Base-by-base conservation (phyloP, 2,113 vertebrate species). In the Sus scrofa region DNA sequence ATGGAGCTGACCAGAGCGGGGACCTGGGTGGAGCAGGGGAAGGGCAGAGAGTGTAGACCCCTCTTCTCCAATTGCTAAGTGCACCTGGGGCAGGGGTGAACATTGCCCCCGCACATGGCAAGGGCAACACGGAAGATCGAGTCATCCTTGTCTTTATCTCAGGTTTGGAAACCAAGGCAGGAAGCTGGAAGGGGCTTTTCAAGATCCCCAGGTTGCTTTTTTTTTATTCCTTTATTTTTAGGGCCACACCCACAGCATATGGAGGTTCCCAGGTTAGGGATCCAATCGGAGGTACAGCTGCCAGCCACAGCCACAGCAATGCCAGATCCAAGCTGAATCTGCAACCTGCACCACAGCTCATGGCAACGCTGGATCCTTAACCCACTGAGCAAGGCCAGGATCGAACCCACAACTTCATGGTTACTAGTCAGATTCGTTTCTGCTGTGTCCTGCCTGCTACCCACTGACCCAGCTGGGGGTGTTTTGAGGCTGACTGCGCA, bases 41-140 rank as follows among this genome's bases (percentile, higher is more conserved):
- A 4, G 30, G n/a, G 15, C 7, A 0, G 7, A 24, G 39, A 5
- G 8, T 0, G 7, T 9, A 34, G 19, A n/a, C 2, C 3, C 34
- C 68, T 58, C 56, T 54, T 26, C 37, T 18, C 74, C 7, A 32
- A 34, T 26, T 16, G 65, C 37, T 2, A 0, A 24, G 4, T 12
- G 18, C n/a, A 15, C 22, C 89, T 7, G 7, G 44, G 44, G 44
- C 44, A 44, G 44, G 44, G 44, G 44, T 3, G 5, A 19, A 22
- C 6, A 0, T 30, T 3, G 2, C 11, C 24, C 58, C 30, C 1
- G 24, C 30, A 18, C 20, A 39, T 44, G 16, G 14, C 34, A 18
- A n/a, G 75, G 34, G 37, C 37, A 19, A 6, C 30, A 5, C 22
- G n/a, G 54, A 44, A 54, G 56, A n/a, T 0, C 1, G 30, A 32